phyloP scores from a whole-genome alignment of 2,888 invertebrate genomes.

The Tenthredo scrophulariae region DNA sequence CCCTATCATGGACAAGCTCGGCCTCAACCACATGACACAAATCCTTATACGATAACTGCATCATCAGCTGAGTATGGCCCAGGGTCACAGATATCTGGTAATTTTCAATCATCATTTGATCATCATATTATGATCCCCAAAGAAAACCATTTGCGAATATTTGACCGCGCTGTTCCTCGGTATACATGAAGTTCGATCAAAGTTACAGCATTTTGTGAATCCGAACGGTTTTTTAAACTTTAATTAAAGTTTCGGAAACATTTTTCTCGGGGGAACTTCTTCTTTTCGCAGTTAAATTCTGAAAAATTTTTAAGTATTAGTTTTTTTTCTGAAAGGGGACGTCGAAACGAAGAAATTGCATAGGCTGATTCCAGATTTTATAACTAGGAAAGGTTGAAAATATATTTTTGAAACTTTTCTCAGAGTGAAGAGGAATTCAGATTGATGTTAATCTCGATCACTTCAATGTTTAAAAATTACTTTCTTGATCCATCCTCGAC shows the following conservation, averaged over 20 bases:
- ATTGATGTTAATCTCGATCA: not conserved
- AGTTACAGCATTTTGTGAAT: no score
- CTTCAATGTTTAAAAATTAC: not conserved
- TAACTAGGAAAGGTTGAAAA: not conserved
- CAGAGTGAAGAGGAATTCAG: not conserved
- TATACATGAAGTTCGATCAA: no score
- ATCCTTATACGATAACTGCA: conserved; percentile 86
- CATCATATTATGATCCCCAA: no score
- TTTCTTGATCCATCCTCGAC: not conserved
- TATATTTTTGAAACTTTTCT: not conserved
- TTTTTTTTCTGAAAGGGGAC: not conserved
- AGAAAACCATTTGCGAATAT: not conserved
- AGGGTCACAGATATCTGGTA: conserved; percentile 86
- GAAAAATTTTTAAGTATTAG: no score
- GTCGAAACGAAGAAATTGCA: not conserved
- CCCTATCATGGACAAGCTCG: conserved; percentile 89
- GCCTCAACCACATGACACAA: conserved; percentile 82
- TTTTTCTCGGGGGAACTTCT: no score
- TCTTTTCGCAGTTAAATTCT: no score
- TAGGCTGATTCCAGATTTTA: not conserved
- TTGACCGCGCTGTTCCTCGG: no score
- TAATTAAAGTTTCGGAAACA: no score
- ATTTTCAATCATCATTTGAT: conserved; percentile 56
- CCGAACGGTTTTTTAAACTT: no score
- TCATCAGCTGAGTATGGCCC: conserved; percentile 84